phyloP scores from a whole-genome alignment of 2,113 vertebrate species.

The Equus przewalskii region DNA sequence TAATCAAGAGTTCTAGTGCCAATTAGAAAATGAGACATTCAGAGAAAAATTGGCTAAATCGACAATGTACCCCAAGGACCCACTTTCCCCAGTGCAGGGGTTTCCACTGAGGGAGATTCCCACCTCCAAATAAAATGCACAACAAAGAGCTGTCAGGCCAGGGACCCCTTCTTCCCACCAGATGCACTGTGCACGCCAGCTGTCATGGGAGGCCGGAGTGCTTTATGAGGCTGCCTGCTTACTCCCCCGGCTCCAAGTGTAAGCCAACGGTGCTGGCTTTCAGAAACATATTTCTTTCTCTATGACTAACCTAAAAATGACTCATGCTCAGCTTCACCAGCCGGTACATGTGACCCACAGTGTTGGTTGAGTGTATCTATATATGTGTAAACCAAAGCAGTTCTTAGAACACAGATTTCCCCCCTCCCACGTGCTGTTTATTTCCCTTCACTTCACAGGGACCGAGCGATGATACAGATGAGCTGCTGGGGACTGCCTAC shows the following conservation, averaged over 20 bases:
- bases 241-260: conserved; percentile 38
- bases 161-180: neutral
- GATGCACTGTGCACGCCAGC: neutral
- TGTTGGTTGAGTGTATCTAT: conserved; percentile 60
- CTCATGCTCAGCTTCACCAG: conserved; percentile 79
- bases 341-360: conserved; percentile 74
- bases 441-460: conserved; percentile 10
- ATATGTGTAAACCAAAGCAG: conserved; percentile 82
- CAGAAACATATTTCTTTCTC: conserved; percentile 79
- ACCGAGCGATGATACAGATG: neutral
- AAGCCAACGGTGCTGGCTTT: conserved; percentile 84
- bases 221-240: conserved; percentile 62
- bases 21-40: neutral
- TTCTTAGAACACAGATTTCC: conserved; percentile 44
- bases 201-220: conserved; percentile 55
- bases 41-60: neutral
- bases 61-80: neutral
- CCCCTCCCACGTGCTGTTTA: conserved; percentile 50
- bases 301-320: conserved; percentile 86
- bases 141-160: neutral
- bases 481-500: neutral
- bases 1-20: neutral
- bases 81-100: neutral
- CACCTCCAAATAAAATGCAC: neutral
- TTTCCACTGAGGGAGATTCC: neutral